Conservation (phyloP, 2,888 invertebrate genomes). For the Stegophylla sp. region DNA sequence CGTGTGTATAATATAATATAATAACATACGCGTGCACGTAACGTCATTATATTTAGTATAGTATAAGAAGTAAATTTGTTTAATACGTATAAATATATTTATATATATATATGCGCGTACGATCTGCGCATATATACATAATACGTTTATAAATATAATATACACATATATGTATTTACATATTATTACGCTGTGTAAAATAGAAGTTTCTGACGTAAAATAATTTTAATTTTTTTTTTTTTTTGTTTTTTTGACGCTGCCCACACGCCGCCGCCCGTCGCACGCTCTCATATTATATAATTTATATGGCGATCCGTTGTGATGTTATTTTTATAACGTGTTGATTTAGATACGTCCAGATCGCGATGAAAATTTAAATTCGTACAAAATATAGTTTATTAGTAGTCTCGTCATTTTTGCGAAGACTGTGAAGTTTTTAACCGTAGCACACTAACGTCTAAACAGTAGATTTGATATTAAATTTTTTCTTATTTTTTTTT, state of each 20-base stretch:
- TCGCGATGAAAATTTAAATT: neutral
- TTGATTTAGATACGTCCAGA: neutral
- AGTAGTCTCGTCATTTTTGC: neutral
- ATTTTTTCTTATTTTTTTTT: too few relatives aligned
- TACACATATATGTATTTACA: neutral
- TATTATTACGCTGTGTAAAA: neutral
- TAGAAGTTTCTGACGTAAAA: slow-evolving; percentile 25
- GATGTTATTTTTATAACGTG: slow-evolving; percentile 35
- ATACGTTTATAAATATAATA: neutral
- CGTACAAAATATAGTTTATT: neutral
- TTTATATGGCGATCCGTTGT: slow-evolving; percentile 13
- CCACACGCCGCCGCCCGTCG: neutral
- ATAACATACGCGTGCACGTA: too few relatives aligned
- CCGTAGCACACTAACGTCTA: too few relatives aligned
- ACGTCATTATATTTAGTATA: too few relatives aligned
- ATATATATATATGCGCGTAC: too few relatives aligned
- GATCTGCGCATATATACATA: neutral
- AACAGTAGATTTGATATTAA: too few relatives aligned
- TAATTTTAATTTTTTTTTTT: slow-evolving; percentile 11
- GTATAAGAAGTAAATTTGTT: too few relatives aligned
- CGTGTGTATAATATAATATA: neutral
- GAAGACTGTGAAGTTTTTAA: too few relatives aligned
- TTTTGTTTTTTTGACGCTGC: neutral
- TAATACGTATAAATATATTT: too few relatives aligned
- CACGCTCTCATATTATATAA: neutral